Evolutionary conservation across 2,113 vertebrate genomes (phyloP), one percentile per base, ranked within the genome.

Genomic region (Tupaia chinensis): DNA sequence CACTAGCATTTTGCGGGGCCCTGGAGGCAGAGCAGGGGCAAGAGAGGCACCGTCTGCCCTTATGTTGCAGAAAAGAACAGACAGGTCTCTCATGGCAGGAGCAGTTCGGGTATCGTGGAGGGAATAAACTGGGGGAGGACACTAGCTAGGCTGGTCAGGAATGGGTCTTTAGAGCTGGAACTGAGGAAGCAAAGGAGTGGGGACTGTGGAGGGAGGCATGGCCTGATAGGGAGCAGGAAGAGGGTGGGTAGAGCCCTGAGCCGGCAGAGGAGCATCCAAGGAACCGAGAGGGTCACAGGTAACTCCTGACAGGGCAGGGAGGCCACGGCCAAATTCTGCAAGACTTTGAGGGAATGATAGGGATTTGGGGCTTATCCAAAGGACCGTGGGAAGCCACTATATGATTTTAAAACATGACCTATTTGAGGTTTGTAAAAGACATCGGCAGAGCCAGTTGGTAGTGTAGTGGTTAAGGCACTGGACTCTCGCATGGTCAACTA

Each of bases 31-130:
- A 79, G 54, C 32, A 32, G 9, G 17, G 60, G 5, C 32, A 11
- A 23, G 3, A 2, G 9, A 32, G 85, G 0, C 53, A 22, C 25
- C 2, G 4, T 22, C 7, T 29, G 7, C 25, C 84, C 80, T 54
- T 2, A 19, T 9, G 7, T 34, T n/a, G 68, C 27, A n/a, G 72
- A 58, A 56, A 53, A 69, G 58, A 80, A 13, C 3, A 61, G 53
- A 58, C 5, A 0, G 7, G 15, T 27, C n/a, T 15, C 61, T 22
- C 54, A 12, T 5, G 7, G 27, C 54, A 10, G 5, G 3, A 60
- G 32, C 19, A 6, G 60, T 32, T 27, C 56, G n/a, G 14, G 63
- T 25, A 65, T n/a, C 54, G n/a, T 0, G 0, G 61, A 17, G 17
- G 17, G 56, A 44, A 44, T 56, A 25, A 54, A 14, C 2, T 2